Evolutionary conservation across 2,113 vertebrate genomes (phyloP).

Genomic region (Pagrus major): DNA sequence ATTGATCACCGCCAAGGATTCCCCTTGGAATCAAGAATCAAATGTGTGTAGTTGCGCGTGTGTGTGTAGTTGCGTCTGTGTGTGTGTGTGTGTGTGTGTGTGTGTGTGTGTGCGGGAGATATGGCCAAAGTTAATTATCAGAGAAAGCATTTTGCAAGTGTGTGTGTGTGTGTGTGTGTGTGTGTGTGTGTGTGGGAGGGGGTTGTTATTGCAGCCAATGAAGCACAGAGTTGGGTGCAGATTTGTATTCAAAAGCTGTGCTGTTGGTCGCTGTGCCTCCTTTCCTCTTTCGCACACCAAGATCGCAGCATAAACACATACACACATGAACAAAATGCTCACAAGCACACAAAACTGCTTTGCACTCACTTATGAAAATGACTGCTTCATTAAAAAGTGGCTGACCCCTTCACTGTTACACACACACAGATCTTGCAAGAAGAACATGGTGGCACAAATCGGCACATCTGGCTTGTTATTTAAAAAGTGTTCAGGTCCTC

Average conservation of each 20-base stretch:
- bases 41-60: neutral
- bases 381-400: conserved; percentile 1
- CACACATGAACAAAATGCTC: conserved; percentile 13
- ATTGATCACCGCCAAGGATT: conserved; percentile 50
- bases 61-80: conserved; percentile 1
- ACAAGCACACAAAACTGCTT: neutral
- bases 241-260: conserved; percentile 56
- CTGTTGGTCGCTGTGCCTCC: neutral
- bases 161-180: conserved; percentile 9
- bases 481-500: neutral
- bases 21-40: conserved; percentile 28
- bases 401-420: neutral
- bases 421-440: neutral
- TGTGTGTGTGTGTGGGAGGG: neutral
- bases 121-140: conserved; percentile 59
- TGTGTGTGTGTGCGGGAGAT: conserved; percentile 7
- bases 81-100: conserved; percentile 22
- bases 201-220: conserved; percentile 48
- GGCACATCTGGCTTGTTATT: neutral
- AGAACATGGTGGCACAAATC: neutral
- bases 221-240: conserved; percentile 47
- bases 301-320: conserved; percentile 1
- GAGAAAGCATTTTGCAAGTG: conserved; percentile 35
- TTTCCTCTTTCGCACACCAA: conserved; percentile 20
- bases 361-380: conserved; percentile 6